phyloP scores from a whole-genome alignment of 2,113 vertebrate genomes.

The Catharus minimus region DNA sequence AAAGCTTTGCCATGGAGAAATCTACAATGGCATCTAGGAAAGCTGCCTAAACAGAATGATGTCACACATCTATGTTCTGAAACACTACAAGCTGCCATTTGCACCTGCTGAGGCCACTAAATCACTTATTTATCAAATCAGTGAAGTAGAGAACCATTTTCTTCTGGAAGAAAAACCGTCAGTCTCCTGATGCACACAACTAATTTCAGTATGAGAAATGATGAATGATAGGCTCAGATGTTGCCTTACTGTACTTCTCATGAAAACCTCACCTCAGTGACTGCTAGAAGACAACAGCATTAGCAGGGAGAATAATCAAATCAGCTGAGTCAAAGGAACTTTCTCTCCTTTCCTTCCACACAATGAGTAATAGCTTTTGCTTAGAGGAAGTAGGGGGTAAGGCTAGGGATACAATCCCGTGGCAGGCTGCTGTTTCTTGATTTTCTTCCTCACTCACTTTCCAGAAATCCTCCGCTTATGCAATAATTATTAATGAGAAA shows the following conservation, averaged over 20 bases:
- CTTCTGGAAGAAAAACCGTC: not conserved
- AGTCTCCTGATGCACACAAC: not conserved
- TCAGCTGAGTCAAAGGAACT: not conserved
- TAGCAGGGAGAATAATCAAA: not conserved
- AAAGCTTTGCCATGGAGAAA: not conserved
- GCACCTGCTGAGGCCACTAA: not conserved
- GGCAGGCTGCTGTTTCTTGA: not conserved
- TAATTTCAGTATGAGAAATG: not conserved
- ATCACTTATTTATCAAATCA: not conserved
- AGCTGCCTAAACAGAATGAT: not conserved
- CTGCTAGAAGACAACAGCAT: not conserved
- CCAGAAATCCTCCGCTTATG: not conserved
- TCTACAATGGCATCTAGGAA: not conserved
- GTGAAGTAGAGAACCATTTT: not conserved
- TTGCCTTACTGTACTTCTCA: not conserved
- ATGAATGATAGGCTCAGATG: not conserved
- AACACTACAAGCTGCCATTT: not conserved
- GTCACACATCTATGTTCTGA: not conserved
- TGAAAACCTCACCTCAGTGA: not conserved
- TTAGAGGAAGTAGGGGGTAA: not conserved
- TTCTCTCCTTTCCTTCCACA: not conserved
- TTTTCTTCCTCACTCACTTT: not conserved
- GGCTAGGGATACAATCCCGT: not conserved
- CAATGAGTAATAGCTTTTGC: not conserved
- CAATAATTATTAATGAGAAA: not conserved